phyloP scores from a whole-genome alignment of 2,113 vertebrate genomes.

The Herpailurus yagouaroundi region DNA sequence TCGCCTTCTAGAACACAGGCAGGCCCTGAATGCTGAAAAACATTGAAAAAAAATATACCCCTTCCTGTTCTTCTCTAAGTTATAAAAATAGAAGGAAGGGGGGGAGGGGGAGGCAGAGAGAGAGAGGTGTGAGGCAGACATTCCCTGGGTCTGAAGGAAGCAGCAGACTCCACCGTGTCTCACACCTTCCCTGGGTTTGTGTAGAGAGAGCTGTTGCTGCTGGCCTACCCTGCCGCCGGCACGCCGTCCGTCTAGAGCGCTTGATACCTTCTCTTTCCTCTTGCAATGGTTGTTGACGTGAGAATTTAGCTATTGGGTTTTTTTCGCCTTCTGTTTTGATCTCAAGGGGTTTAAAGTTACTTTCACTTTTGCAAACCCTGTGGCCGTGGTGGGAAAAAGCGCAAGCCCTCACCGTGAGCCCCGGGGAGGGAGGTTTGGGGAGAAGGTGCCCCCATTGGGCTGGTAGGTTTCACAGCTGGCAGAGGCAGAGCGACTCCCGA shows the following conservation, averaged over 20 bases:
- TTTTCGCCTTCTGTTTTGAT: constrained; percentile 50
- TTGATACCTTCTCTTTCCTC: constrained; percentile 47
- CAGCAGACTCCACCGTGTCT: constrained; percentile 47
- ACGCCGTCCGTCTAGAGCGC: background rate
- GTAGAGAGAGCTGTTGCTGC: constrained; percentile 27
- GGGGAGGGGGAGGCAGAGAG: constrained; percentile 63
- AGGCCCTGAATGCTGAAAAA: constrained; percentile 51
- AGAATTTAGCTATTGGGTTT: constrained; percentile 58
- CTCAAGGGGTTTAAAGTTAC: constrained; percentile 71
- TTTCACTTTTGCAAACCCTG: constrained; percentile 77
- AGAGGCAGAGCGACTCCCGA: background rate
- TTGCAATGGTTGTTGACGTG: constrained; percentile 52
- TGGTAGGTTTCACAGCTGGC: background rate
- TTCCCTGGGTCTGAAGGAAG: constrained; percentile 61
- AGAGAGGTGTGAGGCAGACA: constrained; percentile 40
- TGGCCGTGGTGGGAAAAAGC: background rate
- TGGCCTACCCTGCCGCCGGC: constrained; percentile 48
- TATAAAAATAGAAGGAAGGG: constrained; percentile 77
- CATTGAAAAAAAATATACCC: background rate
- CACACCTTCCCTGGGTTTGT: constrained; percentile 52
- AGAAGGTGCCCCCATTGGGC: background rate
- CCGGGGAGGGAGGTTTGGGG: background rate
- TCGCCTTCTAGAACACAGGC: constrained; percentile 30
- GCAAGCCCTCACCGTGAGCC: background rate
- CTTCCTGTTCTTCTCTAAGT: constrained; percentile 77